A percentile compares a stretch with the other conserved stretches of the same genome.
Conservation (phyloP, 2,888 invertebrate genomes). For the Acanthosepion esculentum region DNA sequence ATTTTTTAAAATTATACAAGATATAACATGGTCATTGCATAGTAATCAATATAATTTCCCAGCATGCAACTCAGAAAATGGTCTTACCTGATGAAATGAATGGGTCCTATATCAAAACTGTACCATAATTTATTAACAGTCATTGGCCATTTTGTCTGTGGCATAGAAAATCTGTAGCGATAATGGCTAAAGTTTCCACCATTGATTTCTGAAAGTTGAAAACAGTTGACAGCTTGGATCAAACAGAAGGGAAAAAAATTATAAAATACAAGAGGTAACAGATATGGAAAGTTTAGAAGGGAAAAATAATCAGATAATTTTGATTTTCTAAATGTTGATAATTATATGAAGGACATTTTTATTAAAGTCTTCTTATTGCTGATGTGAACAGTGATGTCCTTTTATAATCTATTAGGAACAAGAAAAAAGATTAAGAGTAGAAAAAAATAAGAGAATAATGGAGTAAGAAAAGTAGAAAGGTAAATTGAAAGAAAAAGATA, state of each 20-base stretch:
- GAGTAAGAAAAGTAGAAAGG: neutral
- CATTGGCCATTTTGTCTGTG: slow-evolving; percentile 66
- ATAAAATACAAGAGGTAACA: neutral
- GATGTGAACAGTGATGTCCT: neutral
- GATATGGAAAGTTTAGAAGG: neutral
- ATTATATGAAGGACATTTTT: neutral
- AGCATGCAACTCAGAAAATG: neutral
- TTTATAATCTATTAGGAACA: neutral
- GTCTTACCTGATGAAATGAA: slow-evolving; percentile 65
- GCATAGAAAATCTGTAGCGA: slow-evolving; percentile 67
- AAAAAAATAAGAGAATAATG: neutral
- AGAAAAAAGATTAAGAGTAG: neutral
- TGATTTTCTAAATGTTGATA: neutral
- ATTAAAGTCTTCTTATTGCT: neutral
- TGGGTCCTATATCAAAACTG: slow-evolving; percentile 67
- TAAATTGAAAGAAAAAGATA: neutral
- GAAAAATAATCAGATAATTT: too few species aligned
- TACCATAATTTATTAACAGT: slow-evolving; percentile 70
- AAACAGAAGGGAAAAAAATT: neutral
- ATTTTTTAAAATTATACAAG: too few species aligned
- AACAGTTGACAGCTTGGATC: slow-evolving; percentile 48
- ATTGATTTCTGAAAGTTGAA: slow-evolving; percentile 59
- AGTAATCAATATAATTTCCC: neutral
- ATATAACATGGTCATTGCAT: too few species aligned
- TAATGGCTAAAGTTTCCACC: slow-evolving; percentile 61